A percentile compares a stretch with the other conserved stretches of the same genome.
These are phyloP conservation scores for Burhinus bistriatus DNA, from an alignment of 2,113 vertebrate species.

Conservation along the genomic window DNA sequence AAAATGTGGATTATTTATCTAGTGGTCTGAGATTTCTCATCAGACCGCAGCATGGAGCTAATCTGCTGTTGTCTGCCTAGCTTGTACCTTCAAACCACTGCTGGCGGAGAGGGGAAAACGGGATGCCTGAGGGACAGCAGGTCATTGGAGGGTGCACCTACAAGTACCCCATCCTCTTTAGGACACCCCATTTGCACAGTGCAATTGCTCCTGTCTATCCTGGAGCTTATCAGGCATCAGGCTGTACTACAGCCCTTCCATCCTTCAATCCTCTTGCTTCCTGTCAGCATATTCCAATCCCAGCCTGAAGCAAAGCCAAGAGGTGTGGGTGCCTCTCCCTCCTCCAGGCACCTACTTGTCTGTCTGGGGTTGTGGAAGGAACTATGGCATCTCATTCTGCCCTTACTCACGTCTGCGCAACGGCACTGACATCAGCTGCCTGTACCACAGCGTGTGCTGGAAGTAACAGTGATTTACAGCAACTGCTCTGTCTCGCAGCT, in stretches of 20 bases:
- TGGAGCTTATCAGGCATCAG: not conserved
- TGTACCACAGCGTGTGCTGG: not conserved
- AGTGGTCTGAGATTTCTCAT: not conserved
- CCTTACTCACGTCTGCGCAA: rapidly evolving
- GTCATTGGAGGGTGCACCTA: not conserved
- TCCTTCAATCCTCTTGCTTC: not conserved
- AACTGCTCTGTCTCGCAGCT: not conserved
- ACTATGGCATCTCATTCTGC: not conserved
- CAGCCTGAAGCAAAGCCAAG: not conserved
- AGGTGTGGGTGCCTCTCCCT: not conserved
- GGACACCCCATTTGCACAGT: not conserved
- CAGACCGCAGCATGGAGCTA: constrained; percentile 2
- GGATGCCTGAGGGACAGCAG: not conserved
- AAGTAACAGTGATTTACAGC: not conserved
- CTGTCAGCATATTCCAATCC: not conserved
- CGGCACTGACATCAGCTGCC: not conserved
- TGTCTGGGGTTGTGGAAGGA: not conserved
- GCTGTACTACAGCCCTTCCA: not conserved
- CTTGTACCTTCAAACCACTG: not conserved
- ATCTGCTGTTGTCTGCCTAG: not conserved
- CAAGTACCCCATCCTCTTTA: rapidly evolving
- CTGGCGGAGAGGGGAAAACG: not conserved
- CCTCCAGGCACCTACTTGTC: not conserved
- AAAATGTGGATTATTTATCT: constrained; percentile 43
- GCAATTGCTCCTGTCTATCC: not conserved